A percentile compares a stretch with the other conserved stretches of the same genome.
Conservation (phyloP, 2,797 vertebrate species). For the Smutsia temminckii region DNA sequence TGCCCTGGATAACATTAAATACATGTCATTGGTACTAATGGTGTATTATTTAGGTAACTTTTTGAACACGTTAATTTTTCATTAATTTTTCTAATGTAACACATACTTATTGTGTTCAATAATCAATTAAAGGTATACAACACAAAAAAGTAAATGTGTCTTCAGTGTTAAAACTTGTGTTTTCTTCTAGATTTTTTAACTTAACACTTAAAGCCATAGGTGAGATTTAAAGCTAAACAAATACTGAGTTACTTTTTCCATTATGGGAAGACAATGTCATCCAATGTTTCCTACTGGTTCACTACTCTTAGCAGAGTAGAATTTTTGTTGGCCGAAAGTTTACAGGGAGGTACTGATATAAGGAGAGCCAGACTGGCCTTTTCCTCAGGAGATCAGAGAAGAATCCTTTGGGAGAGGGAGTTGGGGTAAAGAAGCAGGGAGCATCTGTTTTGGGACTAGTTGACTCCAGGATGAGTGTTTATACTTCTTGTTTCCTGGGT, state of each 20-base stretch:
- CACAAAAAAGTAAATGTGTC: not conserved
- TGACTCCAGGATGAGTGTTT: not conserved
- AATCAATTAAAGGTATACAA: not conserved
- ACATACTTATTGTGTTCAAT: not conserved
- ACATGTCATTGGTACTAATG: not conserved
- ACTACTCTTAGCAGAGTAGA: not conserved
- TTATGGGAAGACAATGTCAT: not conserved
- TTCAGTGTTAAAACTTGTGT: not conserved
- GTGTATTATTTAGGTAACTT: not conserved
- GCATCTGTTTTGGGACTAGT: not conserved
- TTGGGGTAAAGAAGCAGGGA: not conserved
- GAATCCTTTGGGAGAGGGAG: not conserved
- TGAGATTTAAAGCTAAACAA: not conserved
- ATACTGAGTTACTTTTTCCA: not conserved
- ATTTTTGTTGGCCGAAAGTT: not conserved
- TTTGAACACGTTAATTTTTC: constrained; percentile 20
- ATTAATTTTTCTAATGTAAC: constrained; percentile 19
- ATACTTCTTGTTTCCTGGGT: not conserved
- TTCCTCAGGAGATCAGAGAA: not conserved
- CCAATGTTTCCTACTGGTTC: not conserved
- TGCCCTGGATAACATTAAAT: not conserved
- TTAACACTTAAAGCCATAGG: not conserved
- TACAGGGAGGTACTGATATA: not conserved
- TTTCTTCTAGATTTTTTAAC: not conserved
- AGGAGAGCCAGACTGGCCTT: not conserved